Percentiles rank a stretch among this genome's conserved stretches.
Evolutionary conservation across 2,888 invertebrate species (phyloP).

Genomic region (Schrankia costaestrigalis): DNA sequence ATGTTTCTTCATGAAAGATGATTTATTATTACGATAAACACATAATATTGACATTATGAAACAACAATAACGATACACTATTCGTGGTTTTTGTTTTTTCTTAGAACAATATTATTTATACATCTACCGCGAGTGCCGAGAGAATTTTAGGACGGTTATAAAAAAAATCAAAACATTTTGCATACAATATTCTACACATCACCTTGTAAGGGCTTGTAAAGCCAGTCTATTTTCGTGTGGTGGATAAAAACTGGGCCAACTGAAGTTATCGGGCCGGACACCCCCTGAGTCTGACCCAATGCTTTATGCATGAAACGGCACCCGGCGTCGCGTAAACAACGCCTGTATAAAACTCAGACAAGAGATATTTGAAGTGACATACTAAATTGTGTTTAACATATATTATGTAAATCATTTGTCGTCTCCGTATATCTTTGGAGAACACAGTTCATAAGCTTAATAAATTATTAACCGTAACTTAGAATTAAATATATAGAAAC

Average conservation of each 20-base stretch:
- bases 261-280: constrained; percentile 14
- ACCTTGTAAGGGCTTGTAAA: neutral
- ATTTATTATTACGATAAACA: no score
- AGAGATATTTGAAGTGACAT: constrained; percentile 13
- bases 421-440: constrained; percentile 4
- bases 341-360: constrained; percentile 16
- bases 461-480: neutral
- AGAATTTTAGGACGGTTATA: no score
- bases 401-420: constrained; percentile 8
- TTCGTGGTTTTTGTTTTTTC: no score
- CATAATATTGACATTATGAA: no score
- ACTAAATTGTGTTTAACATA: constrained; percentile 5
- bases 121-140: no score
- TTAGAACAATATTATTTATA: no score
- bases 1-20: no score
- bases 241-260: constrained; percentile 29
- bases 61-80: no score
- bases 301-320: constrained; percentile 46
- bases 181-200: no score
- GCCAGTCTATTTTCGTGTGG: constrained; percentile 7
- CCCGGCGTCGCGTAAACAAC: constrained; percentile 31
- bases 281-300: constrained; percentile 26
- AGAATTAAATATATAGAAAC: neutral
- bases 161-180: no score
- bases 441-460: no score